Percentiles rank a stretch among this genome's conserved stretches.
Conservation (phyloP, 30 jellyfish, hydroid and myxozoan species). For the Chironex yamaguchii region DNA sequence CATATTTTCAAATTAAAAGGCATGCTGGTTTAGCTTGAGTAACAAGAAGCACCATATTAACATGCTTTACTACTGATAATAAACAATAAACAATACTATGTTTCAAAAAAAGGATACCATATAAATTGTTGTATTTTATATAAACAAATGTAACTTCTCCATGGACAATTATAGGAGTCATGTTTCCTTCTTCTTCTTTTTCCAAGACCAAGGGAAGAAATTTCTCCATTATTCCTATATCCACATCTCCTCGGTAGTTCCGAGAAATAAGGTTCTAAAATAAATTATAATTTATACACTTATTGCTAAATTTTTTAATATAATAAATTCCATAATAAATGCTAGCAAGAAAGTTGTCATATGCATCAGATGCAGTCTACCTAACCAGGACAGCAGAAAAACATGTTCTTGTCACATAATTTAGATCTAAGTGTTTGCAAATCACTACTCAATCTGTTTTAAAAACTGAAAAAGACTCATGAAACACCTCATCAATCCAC, state of each 20-base stretch:
- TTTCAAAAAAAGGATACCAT: slow-evolving; percentile 74
- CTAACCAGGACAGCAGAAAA: no score
- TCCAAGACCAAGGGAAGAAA: slow-evolving; percentile 94
- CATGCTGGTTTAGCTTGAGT: no score
- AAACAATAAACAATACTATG: not conserved
- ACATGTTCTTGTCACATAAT: no score
- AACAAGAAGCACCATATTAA: no score
- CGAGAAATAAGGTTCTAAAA: slow-evolving; percentile 90
- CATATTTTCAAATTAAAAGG: no score
- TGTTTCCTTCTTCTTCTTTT: slow-evolving; percentile 92
- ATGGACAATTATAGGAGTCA: slow-evolving; percentile 92
- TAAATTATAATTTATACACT: not conserved
- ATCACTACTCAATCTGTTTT: no score
- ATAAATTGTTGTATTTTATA: slow-evolving; percentile 89
- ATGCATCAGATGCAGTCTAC: no score
- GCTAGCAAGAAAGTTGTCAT: no score
- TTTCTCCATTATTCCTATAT: slow-evolving; percentile 82
- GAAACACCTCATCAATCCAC: no score
- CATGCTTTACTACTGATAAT: not conserved
- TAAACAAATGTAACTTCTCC: slow-evolving; percentile 96
- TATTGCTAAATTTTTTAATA: no score
- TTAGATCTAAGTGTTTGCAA: no score
- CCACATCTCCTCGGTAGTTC: slow-evolving; percentile 94
- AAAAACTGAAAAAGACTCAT: no score
- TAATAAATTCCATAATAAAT: not conserved